These are phyloP conservation scores for Drosophila athabasca DNA, from an alignment of 1,140 invertebrate genomes.

Conservation along the genomic window DNA sequence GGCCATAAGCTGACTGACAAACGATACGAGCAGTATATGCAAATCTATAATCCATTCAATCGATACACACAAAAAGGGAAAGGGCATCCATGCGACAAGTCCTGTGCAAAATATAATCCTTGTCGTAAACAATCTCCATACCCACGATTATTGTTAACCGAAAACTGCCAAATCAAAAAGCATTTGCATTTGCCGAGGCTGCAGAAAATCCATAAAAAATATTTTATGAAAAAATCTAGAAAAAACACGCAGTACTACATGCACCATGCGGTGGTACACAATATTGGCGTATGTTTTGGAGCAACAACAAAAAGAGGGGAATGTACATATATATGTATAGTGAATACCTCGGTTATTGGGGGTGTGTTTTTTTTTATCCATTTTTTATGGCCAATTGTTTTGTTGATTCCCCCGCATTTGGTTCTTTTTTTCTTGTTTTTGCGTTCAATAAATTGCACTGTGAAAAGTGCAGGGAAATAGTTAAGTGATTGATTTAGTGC, in stretches of 20 bases:
- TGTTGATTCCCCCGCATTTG: conserved; percentile 41
- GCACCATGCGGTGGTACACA: conserved; percentile 35
- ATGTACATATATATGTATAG: conserved; percentile 5
- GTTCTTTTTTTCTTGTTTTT: conserved; percentile 24
- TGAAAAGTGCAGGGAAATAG: conserved; percentile 51
- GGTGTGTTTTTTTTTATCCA: not conserved
- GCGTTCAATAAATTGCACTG: conserved; percentile 40
- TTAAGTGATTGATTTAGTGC: conserved; percentile 72
- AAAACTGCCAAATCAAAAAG: conserved; percentile 27
- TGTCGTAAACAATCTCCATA: conserved; percentile 37
- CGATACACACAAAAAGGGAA: conserved; percentile 6
- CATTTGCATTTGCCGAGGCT: no score
- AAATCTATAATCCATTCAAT: conserved; percentile 27
- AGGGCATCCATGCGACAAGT: conserved; percentile 25
- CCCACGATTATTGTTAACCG: conserved; percentile 31
- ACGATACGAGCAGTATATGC: conserved; percentile 2
- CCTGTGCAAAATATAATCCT: conserved; percentile 13
- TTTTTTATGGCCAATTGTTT: conserved; percentile 53
- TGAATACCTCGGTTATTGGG: not conserved
- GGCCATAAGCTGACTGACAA: not conserved
- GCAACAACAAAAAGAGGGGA: not conserved
- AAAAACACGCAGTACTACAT: not conserved
- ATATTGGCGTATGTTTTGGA: conserved; percentile 54
- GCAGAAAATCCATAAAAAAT: no score
- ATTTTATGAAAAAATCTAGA: no score